Evolutionary conservation across 2,888 invertebrate species (phyloP).

Genomic region (Dryocosmus kuriphilus): DNA sequence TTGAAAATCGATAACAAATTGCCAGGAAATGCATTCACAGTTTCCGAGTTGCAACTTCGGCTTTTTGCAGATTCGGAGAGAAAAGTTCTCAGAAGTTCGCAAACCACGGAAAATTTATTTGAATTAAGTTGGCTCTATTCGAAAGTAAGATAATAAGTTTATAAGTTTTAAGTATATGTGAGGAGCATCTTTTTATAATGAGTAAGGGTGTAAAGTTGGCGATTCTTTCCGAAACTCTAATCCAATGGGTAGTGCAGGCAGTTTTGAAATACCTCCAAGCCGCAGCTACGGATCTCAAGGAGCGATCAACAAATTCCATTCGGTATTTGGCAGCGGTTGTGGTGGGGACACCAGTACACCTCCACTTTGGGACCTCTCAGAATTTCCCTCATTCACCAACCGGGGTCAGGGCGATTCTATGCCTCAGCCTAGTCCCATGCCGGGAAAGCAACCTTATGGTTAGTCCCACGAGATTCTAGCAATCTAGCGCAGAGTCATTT

Average conservation of each 20-base stretch:
- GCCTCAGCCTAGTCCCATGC: constrained; percentile 90
- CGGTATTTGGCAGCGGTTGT: constrained; percentile 85
- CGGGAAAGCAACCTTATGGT: constrained; percentile 96
- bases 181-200: background rate
- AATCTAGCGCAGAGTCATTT: constrained; percentile 11
- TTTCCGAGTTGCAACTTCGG: no score
- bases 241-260: constrained; percentile 82
- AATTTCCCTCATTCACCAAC: constrained; percentile 95
- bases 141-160: background rate
- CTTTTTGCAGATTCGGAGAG: no score
- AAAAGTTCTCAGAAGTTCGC: background rate
- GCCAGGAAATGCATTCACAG: no score
- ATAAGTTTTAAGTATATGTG: background rate
- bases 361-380: constrained; percentile 92
- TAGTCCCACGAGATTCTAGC: constrained; percentile 68
- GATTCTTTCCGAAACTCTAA: constrained; percentile 79
- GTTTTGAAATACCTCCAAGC: constrained; percentile 82
- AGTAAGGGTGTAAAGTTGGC: background rate
- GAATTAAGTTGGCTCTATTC: background rate
- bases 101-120: background rate
- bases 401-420: constrained; percentile 89
- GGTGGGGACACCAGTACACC: constrained; percentile 89
- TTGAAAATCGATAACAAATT: no score
- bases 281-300: constrained; percentile 79
- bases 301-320: constrained; percentile 84